A percentile compares a stretch with the other conserved stretches of the same genome.
phyloP scores from a whole-genome alignment of 2,113 vertebrate species.

The Callocephalon fimbriatum region DNA sequence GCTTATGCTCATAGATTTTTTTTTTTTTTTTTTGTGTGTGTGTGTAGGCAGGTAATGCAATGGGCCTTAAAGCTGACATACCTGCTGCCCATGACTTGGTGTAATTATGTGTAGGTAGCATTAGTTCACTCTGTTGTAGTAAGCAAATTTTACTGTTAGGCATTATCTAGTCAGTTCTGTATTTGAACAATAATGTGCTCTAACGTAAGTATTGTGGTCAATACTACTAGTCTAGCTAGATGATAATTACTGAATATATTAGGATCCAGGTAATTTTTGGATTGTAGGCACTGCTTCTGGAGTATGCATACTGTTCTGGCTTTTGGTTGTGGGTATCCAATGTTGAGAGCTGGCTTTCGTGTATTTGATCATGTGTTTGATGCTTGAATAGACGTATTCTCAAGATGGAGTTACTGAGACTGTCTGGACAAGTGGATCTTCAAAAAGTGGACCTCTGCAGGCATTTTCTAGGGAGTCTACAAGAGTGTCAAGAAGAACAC shows the following conservation, averaged over 20 bases:
- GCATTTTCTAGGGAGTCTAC: conserved; percentile 83
- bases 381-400: conserved; percentile 81
- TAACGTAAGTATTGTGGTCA: background rate
- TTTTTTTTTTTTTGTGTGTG: no score
- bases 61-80: background rate
- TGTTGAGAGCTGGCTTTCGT: conserved; percentile 68
- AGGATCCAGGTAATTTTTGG: background rate
- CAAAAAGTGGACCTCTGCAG: conserved; percentile 83
- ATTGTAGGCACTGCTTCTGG: background rate
- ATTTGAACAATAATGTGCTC: background rate
- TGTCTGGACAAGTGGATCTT: conserved; percentile 82
- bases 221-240: background rate
- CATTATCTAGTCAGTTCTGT: background rate
- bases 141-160: background rate
- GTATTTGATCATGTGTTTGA: conserved; percentile 75
- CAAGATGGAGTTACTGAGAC: conserved; percentile 79
- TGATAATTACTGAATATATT: background rate
- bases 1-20: background rate
- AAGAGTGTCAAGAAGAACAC: conserved; percentile 81
- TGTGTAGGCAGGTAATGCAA: background rate
- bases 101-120: background rate
- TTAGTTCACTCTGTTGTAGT: background rate
- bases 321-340: conserved; percentile 37
- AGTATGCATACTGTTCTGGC: conserved; percentile 43
- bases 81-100: background rate